Conservation (phyloP, 2,797 vertebrate genomes). For the Acridotheres tristis region DNA sequence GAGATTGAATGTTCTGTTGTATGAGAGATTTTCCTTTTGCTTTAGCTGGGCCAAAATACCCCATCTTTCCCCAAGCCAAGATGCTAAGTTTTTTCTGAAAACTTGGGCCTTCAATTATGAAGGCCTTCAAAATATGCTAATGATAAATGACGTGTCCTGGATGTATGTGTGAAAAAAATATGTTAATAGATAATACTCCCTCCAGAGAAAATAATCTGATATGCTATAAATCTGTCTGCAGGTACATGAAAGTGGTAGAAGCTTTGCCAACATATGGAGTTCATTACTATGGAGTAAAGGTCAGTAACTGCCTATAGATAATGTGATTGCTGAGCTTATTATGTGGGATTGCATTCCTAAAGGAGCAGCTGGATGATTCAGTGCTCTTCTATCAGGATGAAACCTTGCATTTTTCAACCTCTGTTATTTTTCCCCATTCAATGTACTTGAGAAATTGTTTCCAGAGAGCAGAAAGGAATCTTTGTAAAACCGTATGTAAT, state of each 20-base stretch:
- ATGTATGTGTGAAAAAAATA: conserved; percentile 1
- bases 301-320: conserved; percentile 71
- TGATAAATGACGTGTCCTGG: conserved; percentile 1
- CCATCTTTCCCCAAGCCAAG: background rate
- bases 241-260: conserved; percentile 95
- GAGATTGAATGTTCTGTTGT: background rate
- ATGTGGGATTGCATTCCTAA: conserved; percentile 20
- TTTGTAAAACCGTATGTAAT: background rate
- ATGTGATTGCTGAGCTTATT: conserved; percentile 26
- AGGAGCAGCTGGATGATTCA: conserved; percentile 28
- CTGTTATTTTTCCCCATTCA: background rate
- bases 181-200: conserved; percentile 24
- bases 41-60: background rate
- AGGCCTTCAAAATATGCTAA: background rate
- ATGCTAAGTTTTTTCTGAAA: background rate
- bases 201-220: conserved; percentile 41
- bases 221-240: conserved; percentile 71
- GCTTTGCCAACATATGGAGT: conserved; percentile 95
- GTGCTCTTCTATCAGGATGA: conserved; percentile 2
- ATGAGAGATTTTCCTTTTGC: background rate
- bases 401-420: background rate
- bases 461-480: background rate
- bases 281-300: conserved; percentile 99
- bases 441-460: background rate
- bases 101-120: background rate